Evolutionary conservation across 2,888 invertebrate species (phyloP).

Genomic region (Erynnis tages): DNA sequence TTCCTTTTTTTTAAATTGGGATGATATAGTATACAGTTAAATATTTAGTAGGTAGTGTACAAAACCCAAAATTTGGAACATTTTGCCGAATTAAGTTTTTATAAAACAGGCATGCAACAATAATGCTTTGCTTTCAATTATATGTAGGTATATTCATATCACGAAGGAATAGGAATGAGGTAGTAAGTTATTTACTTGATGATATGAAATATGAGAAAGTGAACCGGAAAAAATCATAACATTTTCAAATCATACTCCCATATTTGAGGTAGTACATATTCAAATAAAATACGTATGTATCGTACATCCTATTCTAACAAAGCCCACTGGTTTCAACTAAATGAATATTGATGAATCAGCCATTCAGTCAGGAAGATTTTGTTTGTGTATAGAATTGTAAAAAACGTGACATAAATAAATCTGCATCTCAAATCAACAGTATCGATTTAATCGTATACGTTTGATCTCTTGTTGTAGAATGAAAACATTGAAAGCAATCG

Average conservation of each 20-base stretch:
- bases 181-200: no score
- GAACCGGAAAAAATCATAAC: not conserved
- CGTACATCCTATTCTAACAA: conserved; percentile 20
- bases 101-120: no score
- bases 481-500: conserved; percentile 1
- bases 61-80: no score
- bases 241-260: conserved; percentile 12
- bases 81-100: no score
- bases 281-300: conserved; percentile 12
- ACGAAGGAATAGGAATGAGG: no score
- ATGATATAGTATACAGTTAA: no score
- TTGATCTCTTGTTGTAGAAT: conserved; percentile 17
- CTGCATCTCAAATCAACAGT: conserved; percentile 24
- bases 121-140: no score
- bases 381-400: conserved; percentile 27
- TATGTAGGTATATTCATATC: no score
- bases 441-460: conserved; percentile 26
- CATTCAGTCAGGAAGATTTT: conserved; percentile 28
- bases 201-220: no score
- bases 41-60: no score
- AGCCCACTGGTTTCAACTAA: conserved; percentile 23
- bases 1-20: no score
- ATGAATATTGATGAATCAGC: conserved; percentile 28
- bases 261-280: conserved; percentile 7
- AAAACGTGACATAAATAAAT: conserved; percentile 29